Evolutionary conservation across 2,888 invertebrate genomes (phyloP).

Genomic region (Megalurothrips usitatus): DNA sequence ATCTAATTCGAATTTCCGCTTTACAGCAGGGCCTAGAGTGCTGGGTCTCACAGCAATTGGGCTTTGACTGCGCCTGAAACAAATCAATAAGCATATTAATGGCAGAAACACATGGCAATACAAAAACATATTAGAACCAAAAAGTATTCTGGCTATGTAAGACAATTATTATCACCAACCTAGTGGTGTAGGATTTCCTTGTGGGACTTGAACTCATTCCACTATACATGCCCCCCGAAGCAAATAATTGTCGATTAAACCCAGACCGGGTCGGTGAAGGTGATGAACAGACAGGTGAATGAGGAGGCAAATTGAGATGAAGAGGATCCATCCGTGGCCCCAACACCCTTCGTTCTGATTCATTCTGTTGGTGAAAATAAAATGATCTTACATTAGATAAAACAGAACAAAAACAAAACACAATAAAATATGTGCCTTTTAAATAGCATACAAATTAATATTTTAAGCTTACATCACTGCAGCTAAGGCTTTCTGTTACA

Average conservation of each 20-base stretch:
- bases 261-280: conserved; percentile 57
- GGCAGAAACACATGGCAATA: background rate
- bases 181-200: conserved; percentile 52
- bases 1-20: conserved; percentile 48
- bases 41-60: conserved; percentile 81
- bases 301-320: conserved; percentile 46
- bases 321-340: conserved; percentile 45
- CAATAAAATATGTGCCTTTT: background rate
- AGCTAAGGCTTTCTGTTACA: conserved; percentile 56
- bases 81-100: conserved; percentile 33
- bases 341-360: conserved; percentile 27
- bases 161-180: conserved; percentile 36
- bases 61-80: conserved; percentile 68
- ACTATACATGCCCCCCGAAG: conserved; percentile 48
- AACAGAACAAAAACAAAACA: too few species aligned
- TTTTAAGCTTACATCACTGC: conserved; percentile 38
- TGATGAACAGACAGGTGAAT: conserved; percentile 54
- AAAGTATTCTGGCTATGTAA: conserved; percentile 28
- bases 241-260: conserved; percentile 48
- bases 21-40: conserved; percentile 61
- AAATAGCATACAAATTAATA: conserved; percentile 9
- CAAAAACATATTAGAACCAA: background rate
- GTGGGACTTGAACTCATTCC: conserved; percentile 79
- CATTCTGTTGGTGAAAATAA: background rate
- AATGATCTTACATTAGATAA: background rate